Evolutionary conservation across 2,113 vertebrate genomes (phyloP), one percentile per base, ranked within the genome.

Genomic region (Damaliscus lunatus): DNA sequence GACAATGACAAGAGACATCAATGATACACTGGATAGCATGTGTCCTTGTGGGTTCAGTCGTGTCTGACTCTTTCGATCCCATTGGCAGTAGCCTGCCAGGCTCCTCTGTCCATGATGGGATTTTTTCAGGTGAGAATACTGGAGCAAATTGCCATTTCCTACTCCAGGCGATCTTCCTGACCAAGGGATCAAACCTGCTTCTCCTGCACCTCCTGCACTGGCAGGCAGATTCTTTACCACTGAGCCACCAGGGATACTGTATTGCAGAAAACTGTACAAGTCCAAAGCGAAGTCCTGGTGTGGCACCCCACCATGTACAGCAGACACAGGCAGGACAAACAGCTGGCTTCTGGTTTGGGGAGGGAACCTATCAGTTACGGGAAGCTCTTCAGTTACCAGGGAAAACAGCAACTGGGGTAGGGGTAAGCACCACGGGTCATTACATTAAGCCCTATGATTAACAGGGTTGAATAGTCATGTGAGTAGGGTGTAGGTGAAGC

Each of bases 61-160:
- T 77, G 36, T 43, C 36, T 1, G 23, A 43, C 71, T 43, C 36
- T 77, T 40, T 40, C 0, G 23, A 43, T 27, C 36, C 12, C 71
- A 0, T 43, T 21, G 36, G 12, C 6, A 0, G 71, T 27, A 77
- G 71, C 36, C 71, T 0, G 1, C 23, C 21, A 25, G 36, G 36
- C 36, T 77, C 71, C 36, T 43, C 71, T 77, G 71, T 77, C 71
- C 23, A 27, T 77, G 36, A 27, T 43, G 36, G 36, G 36, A 43
- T 77, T 43, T n/a, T 40, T 27, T 77, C 71, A 27, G 21, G 71
- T 25, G 40, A 43, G 12, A 77, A 77, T 14, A 43, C 36, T 43
- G 71, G 11, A 77, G 23, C 71, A 77, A 43, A 27, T 77, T 77
- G 71, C 36, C 36, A 43, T 77, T 25, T 77, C 36, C 71, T 27